Evolutionary conservation across 2,888 invertebrate species (phyloP), one percentile per base, ranked within the genome.

Genomic region (Ormia ochracea): DNA sequence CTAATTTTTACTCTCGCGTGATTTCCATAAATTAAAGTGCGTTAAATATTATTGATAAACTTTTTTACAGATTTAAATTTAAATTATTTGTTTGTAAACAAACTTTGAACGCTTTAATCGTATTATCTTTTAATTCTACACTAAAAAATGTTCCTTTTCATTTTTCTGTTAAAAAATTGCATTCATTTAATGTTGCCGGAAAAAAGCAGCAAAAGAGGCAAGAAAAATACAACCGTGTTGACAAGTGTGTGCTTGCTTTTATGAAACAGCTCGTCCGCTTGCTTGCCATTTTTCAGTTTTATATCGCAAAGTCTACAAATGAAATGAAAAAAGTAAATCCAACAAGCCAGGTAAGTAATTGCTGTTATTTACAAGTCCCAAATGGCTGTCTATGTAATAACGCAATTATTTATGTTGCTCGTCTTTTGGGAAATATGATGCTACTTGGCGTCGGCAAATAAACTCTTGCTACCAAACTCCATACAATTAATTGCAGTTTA

Each of bases 371-470:
- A 72, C 72, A 79, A 70, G 82, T 80, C 82, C 82, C 83, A 79
- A 80, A 80, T 81, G 81, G 69, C 82, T 74, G 82, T 80, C 82
- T 85, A 84, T 83, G 84, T 82, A 85, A 83, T 82, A 83, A 84
- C 83, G 85, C 87, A 84, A 83, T 86, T 84, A 86, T 85, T 84
- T 82, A 81, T 78, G 78, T 82, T 80, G 45, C 75, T 81, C 84
- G 82, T 80, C 82, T 83, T 84, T 82, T 61, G 70, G 81, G 82
- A 85, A 81, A 82, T 83, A 81, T 76, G 81, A 77, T 75, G 79
- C 77, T 68, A 56, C 59, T 73, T 12, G 28, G 36, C 50, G 36
- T 19, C 36, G 41, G 33, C 26, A 65, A 78, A 73, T 52, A 54
- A n/a, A 59, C 50, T 45, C 1, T 17, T 45, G 54, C 48, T 43